A percentile compares a stretch with the other conserved stretches of the same genome.
Conservation (phyloP, 2,797 vertebrate genomes). For the Paramormyrops hopkinsi region DNA sequence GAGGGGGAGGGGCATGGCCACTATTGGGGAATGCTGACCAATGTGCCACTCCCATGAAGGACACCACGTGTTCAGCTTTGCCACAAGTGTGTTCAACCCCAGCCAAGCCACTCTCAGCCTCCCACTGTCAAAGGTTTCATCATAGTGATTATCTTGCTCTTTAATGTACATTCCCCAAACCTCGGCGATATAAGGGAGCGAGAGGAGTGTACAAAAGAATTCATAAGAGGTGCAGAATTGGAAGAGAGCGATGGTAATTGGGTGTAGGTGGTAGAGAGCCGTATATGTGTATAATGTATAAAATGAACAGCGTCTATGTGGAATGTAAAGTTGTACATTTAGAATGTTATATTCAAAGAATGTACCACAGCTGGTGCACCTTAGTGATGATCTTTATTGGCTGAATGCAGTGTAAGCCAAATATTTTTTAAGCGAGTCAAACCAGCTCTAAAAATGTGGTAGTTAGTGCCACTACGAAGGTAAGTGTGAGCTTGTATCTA, state of each 20-base stretch:
- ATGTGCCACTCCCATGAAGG: neutral
- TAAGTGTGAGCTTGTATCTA: neutral
- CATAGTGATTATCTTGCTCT: neutral
- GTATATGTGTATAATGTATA: neutral
- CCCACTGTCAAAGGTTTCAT: neutral
- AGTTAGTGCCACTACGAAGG: neutral
- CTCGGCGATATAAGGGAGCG: neutral
- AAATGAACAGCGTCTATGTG: neutral
- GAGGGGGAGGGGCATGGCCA: neutral
- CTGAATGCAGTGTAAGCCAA: neutral
- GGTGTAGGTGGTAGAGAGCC: neutral
- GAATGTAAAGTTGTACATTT: neutral
- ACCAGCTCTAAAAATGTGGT: neutral
- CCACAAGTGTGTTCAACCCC: neutral
- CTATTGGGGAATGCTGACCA: neutral
- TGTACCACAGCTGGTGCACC: neutral
- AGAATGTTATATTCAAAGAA: neutral
- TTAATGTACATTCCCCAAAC: neutral
- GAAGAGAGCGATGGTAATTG: neutral
- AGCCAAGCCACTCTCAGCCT: neutral
- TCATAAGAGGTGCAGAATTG: neutral
- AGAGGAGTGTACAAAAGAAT: neutral
- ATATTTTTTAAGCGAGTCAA: neutral
- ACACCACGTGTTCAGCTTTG: neutral
- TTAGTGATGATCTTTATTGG: neutral